Evolutionary conservation across 2,797 vertebrate species (phyloP).

Genomic region (Liparis tanakae): DNA sequence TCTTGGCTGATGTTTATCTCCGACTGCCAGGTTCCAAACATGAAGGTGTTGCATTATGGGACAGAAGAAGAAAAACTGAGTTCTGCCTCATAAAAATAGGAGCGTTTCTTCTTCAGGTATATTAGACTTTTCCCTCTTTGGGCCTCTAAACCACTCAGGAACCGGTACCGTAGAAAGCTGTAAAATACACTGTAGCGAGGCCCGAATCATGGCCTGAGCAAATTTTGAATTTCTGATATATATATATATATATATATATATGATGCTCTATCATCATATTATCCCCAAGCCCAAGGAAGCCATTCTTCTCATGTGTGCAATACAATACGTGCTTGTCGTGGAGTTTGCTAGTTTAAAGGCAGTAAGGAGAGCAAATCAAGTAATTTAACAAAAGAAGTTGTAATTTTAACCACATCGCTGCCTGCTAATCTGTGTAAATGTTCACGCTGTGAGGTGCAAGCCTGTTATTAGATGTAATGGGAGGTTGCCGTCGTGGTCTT

Average conservation of each 20-base stretch:
- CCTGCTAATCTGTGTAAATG: slow-evolving; percentile 18
- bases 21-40: not conserved
- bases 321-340: not conserved
- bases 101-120: not conserved
- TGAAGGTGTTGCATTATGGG: not conserved
- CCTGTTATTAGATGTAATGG: slow-evolving; percentile 19
- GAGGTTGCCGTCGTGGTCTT: slow-evolving; percentile 16
- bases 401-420: slow-evolving; percentile 27
- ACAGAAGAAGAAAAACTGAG: not conserved
- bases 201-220: not conserved
- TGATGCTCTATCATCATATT: too few species aligned
- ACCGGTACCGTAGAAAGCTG: not conserved
- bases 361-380: not conserved
- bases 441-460: slow-evolving; percentile 23
- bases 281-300: not conserved
- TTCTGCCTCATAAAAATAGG: not conserved
- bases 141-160: too few species aligned
- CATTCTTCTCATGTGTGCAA: not conserved
- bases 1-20: too few species aligned
- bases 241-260: too few species aligned
- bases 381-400: not conserved
- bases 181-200: not conserved
- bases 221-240: not conserved
- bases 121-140: not conserved
- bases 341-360: not conserved